Evolutionary conservation across 35 echinoderm and acorn worm genomes (phyloP), one percentile per base, ranked within the genome.

Genomic region (Patiria miniata): DNA sequence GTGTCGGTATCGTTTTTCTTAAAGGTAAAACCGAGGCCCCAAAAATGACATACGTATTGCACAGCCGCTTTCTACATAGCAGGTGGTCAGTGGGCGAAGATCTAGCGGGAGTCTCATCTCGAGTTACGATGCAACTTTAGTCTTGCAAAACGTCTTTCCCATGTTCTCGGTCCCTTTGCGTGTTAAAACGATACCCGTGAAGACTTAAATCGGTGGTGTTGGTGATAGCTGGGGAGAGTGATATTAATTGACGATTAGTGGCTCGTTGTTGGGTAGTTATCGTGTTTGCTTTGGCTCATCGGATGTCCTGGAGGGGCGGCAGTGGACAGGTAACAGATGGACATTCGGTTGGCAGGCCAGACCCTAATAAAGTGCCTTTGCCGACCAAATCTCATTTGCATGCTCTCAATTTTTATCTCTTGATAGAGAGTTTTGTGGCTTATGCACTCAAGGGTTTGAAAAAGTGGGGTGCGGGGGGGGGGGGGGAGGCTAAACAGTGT

Each of bases 181-280:
- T 5, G 26, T 12, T 73, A 26, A 14, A 73, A 73, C 34, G 65
- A 73, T 73, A 23, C 42, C 42, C 12, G 42, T 47, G 12, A 4
- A 47, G 4, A 47, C 42, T 4, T 47, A 12, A 6, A 12, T 47
- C 14, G 19, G 34, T 73, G 65, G 65, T 18, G 58, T 2, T 30
- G 29, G 29, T 73, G 26, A 26, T 34, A 34, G 29, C 65, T 32
- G 65, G 26, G 65, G 26, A 73, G 29, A 73, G 65, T 36, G 26
- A 73, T 73, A 73, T 73, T 73, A 73, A 73, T 26, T 73, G 65
- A 30, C 65, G 65, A 73, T 73, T 73, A 73, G 29, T 14, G 34
- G 34, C 65, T 73, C 65, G 34, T 73, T 73, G 26, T 32, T 26
- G 2, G 21, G 34, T 34, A 4, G 65, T 73, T 73, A 73, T 10